Base-by-base conservation (phyloP, 1,140 invertebrate genomes). In the Apolygus lucorum region DNA sequence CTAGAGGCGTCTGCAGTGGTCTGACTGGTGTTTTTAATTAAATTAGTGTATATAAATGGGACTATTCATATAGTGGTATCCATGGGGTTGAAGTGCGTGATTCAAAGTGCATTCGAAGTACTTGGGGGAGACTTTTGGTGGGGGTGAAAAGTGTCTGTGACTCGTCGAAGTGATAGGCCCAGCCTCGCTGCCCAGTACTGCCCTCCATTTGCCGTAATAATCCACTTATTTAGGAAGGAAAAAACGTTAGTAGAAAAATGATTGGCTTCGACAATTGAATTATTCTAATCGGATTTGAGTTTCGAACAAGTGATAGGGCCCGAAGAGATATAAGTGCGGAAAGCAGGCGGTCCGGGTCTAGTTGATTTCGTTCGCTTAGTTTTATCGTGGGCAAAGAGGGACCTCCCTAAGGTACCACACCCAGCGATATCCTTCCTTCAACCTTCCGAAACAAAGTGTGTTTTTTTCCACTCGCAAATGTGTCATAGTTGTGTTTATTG, bases 181-280 rank as follows among this genome's bases (percentile, higher is more conserved):
- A 66, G 29, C 64, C 64, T 66, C 29, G 28, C 70, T 69, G 74
- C 69, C 74, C 75, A 71, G 54, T 70, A 34, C 69, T 70, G 72
- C 69, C 71, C 73, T 64, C 73, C 73, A 73, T 74, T 76, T 75
- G 72, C 72, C 76, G 76, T 78, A 78, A 79, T 80, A 81, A 82
- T 82, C 81, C 76, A 77, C 82, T 82, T 81, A 77, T 76, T 66
- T 8, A 24, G 22, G 22, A 59, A 59, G 13, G 54, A 59, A 76
- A 77, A 80, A 79, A 81, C 80, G 79, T 81, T 79, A 77, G 77
- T 76, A 74, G 75, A 76, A 74, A 74, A 77, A 77, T 75, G 74
- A 74, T 74, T 75, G 80, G 80, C 79, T 82, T 81, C 79, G 75
- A 74, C 77, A 83, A 83, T 83, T 80, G 79, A 79, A 79, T 82